Conservation (phyloP, 2,888 invertebrate species). For the Oxycera nigricornis region DNA sequence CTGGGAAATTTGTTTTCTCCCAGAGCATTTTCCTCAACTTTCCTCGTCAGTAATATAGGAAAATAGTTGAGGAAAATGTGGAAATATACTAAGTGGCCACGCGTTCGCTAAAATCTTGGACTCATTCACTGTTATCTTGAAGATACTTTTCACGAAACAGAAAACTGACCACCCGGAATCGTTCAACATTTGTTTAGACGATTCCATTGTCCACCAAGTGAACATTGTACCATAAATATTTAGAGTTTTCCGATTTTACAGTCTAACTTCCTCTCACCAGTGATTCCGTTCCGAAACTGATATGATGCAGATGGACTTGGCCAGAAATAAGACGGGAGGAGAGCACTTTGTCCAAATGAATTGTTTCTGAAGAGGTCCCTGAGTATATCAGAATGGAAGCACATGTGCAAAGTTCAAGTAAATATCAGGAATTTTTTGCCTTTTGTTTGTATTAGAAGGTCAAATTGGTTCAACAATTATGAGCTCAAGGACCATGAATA, state of each 20-base stretch:
- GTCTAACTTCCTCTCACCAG: slow-evolving; percentile 14
- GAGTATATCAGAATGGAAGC: too few relatives aligned
- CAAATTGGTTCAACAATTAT: too few relatives aligned
- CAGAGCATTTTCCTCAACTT: neutral
- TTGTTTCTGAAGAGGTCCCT: too few relatives aligned
- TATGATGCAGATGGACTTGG: slow-evolving; percentile 33
- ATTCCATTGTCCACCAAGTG: slow-evolving; percentile 16
- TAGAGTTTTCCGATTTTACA: slow-evolving; percentile 31
- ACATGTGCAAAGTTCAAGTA: too few relatives aligned
- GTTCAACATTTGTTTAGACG: slow-evolving; percentile 15
- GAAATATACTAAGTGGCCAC: neutral
- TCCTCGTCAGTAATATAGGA: neutral
- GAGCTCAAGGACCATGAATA: too few relatives aligned
- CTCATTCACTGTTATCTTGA: neutral
- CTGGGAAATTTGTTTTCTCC: slow-evolving; percentile 19
- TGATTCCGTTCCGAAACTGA: slow-evolving; percentile 18
- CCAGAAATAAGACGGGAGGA: neutral
- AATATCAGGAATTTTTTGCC: too few relatives aligned
- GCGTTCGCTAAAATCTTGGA: neutral
- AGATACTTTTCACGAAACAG: slow-evolving; percentile 2
- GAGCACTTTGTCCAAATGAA: neutral
- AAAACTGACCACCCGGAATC: slow-evolving; percentile 38
- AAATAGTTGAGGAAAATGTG: slow-evolving; percentile 3
- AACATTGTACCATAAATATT: slow-evolving; percentile 36
- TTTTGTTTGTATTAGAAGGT: too few relatives aligned